Percentiles rank a stretch among this genome's conserved stretches.
These are phyloP conservation scores for Nebria brevicollis DNA, from an alignment of 2,888 invertebrate species.

Conservation along the genomic window DNA sequence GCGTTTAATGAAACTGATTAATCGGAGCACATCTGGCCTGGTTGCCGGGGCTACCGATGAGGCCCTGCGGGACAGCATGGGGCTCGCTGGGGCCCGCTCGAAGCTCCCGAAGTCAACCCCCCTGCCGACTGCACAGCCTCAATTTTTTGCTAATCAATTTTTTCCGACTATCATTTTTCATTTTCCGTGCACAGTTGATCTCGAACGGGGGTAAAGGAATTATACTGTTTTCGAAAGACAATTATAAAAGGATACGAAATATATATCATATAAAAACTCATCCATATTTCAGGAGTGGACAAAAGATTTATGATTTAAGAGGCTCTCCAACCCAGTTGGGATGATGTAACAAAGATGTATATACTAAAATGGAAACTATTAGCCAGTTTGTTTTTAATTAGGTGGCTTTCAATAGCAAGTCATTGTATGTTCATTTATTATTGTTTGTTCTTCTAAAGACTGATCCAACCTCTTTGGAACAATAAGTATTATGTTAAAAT, in stretches of 20 bases:
- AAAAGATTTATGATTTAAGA: conserved; percentile 10
- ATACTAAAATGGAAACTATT: conserved; percentile 7
- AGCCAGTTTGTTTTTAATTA: conserved; percentile 41
- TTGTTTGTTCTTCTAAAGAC: conserved; percentile 15
- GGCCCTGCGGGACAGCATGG: conserved; percentile 11
- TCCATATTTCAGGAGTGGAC: conserved; percentile 16
- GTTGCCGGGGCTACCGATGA: conserved; percentile 34
- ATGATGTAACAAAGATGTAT: conserved; percentile 10
- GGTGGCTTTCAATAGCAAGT: conserved; percentile 23
- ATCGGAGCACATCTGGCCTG: conserved; percentile 40
- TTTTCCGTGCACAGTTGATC: neutral
- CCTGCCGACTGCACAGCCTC: neutral
- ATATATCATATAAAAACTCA: neutral
- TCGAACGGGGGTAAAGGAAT: conserved; percentile 22
- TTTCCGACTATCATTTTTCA: conserved; percentile 33
- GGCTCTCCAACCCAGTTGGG: neutral
- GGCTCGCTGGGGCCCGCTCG: conserved; percentile 5
- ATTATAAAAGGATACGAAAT: conserved; percentile 17
- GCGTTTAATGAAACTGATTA: conserved; percentile 46
- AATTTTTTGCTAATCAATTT: conserved; percentile 45
- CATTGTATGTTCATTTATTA: conserved; percentile 36
- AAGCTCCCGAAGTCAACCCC: conserved; percentile 13
- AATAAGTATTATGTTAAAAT: too few relatives aligned
- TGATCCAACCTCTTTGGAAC: neutral
- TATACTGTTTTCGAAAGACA: conserved; percentile 40